Evolutionary conservation across 2,888 invertebrate species (phyloP), one percentile per base, ranked within the genome.

Genomic region (Notocelia uddmanniana): DNA sequence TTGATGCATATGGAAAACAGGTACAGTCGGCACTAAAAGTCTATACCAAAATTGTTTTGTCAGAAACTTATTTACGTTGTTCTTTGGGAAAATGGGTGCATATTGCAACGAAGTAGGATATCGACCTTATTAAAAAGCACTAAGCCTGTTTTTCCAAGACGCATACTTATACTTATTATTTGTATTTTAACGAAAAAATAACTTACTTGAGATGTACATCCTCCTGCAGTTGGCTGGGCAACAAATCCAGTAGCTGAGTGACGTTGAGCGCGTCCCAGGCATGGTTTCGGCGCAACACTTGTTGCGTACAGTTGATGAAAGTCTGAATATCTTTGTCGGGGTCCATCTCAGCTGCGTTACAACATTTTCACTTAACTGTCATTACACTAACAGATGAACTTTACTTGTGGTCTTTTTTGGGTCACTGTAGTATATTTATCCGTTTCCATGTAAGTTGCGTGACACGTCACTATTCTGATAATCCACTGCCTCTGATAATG

Each of bases 191-290:
- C 15, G 6, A n/a, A 57, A 57, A 26, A 34, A 13, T 58, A n/a
- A 86, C 93, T 92, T 83, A 93, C 93, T 90, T 93, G 48, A 93
- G 83, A 68, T 89, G 87, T 57, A 92, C 88, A 75, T 93, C 92
- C 26, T 91, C 90, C 2, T 87, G 85, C 45, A 93, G 85, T 77
- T 88, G 88, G 50, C 80, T 84, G 0, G 92, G 91, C 8, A 93
- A 81, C 66, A 91, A 74, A 69, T 93, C 92, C 74, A 93, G 79
- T 26, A 93, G 84, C 75, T 93, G 90, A 0, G 92, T 85, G 67
- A 91, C 87, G 77, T 93, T 93, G 54, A 92, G 85, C 60, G 85
- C 81, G 18, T 88, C 89, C 88, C 90, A 90, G n/a, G 84, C 81
- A 55, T 82, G 81, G 75, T 91, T 88, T 13, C 80, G 78, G 5